phyloP scores from a whole-genome alignment of 2,888 invertebrate genomes.

The Emesis furor region DNA sequence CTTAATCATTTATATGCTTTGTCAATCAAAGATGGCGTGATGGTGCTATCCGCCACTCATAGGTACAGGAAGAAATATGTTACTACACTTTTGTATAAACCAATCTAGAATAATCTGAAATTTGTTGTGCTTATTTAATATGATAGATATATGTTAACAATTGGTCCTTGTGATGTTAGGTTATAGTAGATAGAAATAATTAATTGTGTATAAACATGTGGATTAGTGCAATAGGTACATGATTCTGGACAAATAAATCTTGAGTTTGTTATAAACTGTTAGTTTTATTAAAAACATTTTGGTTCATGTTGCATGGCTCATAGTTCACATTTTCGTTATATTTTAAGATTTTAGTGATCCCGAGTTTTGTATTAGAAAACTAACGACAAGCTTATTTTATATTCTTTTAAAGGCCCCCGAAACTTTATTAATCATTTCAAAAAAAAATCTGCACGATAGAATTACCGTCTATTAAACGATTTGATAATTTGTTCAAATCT shows the following conservation, averaged over 20 bases:
- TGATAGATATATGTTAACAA: slow-evolving; percentile 8
- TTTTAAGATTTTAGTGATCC: no score
- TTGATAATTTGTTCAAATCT: no score
- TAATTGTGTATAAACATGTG: slow-evolving; percentile 14
- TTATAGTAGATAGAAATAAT: slow-evolving; percentile 13
- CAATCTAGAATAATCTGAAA: slow-evolving; percentile 93
- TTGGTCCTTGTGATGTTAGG: slow-evolving; percentile 28
- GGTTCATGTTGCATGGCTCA: no score
- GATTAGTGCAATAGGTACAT: slow-evolving; percentile 17
- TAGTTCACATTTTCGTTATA: no score
- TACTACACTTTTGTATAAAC: slow-evolving; percentile 99
- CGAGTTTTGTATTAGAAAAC: no score
- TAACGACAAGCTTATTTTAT: no score
- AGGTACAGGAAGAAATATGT: slow-evolving; percentile 99
- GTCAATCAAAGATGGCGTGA: slow-evolving; percentile 99
- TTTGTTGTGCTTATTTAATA: slow-evolving; percentile 34
- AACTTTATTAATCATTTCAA: no score
- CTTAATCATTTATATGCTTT: slow-evolving; percentile 99
- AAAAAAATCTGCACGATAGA: no score
- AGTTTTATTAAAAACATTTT: neutral
- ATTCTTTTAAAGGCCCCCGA: no score
- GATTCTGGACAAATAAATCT: slow-evolving; percentile 21
- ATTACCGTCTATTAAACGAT: no score
- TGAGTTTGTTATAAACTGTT: neutral
- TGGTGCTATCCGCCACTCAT: slow-evolving; percentile 99